These are phyloP conservation scores for Watersipora subatra DNA, from an alignment of 1,140 invertebrate genomes.

Conservation along the genomic window DNA sequence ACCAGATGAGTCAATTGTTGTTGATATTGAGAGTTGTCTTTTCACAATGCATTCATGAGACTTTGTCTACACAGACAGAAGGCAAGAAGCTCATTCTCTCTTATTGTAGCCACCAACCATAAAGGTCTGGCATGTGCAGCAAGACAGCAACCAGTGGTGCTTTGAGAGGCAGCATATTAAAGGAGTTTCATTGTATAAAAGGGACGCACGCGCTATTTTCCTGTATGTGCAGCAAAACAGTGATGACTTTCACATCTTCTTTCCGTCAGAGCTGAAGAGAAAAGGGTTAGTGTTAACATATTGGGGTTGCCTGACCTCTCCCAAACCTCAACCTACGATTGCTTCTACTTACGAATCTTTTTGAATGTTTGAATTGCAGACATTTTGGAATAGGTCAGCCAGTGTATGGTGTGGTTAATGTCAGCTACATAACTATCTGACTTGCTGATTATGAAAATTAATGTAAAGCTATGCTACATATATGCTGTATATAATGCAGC, in stretches of 20 bases:
- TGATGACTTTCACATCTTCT: constrained; percentile 96
- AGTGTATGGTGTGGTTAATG: too few species aligned
- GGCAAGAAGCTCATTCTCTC: too few species aligned
- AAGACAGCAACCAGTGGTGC: constrained; percentile 64
- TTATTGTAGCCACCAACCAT: constrained; percentile 1
- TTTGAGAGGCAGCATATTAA: constrained; percentile 83
- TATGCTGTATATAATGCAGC: too few species aligned
- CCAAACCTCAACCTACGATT: background rate
- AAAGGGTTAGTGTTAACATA: constrained; percentile 48
- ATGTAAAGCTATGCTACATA: too few species aligned
- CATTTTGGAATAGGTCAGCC: too few species aligned
- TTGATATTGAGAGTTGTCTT: too few species aligned
- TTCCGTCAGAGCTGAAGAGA: constrained; percentile 72
- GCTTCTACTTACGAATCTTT: background rate
- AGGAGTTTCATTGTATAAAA: constrained; percentile 84
- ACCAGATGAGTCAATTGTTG: too few species aligned
- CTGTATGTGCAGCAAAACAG: constrained; percentile 89
- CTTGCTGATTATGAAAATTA: too few species aligned
- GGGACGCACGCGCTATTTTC: constrained; percentile 87
- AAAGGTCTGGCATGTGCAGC: constrained; percentile 22
- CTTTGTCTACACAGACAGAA: too few species aligned
- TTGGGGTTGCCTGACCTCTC: background rate
- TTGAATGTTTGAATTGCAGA: background rate
- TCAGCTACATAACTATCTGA: too few species aligned
- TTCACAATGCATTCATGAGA: too few species aligned